Base-by-base conservation (phyloP, 2,888 invertebrate species). In the Linyphia triangularis region DNA sequence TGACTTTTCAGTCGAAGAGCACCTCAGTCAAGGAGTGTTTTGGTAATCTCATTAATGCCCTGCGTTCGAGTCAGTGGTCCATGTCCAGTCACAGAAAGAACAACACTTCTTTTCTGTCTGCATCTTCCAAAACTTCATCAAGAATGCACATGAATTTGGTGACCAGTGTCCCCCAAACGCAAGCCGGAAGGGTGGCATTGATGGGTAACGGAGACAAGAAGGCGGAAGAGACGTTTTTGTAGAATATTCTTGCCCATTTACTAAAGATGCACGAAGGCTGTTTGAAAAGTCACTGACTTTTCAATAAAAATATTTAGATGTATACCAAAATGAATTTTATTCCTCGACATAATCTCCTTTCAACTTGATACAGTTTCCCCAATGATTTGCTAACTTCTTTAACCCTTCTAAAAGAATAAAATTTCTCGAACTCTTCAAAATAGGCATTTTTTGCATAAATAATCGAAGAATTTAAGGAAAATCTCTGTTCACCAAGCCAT, bases 1-100 rank as follows among this genome's bases (percentile, higher is more conserved):
- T 90, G 30, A 43, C 43, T 10, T 90, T 90, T 59, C 88, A 90
- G 13, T 75, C 89, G 16, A 89, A 85, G 40, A 43, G 61, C 3
- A 77, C 77, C 16, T 83, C 37, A 6, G 59, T 70, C 19, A 83
- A 69, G 3, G 37, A 26, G n/a, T 33, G 33, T 5, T 16, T 67
- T n/a, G 61, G 72, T 24, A 24, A 5, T 9, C 0, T 77, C 1
- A 30, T 61, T 0, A 63, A 40, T 24, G 22, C 40, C 10, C 63
- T 85, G 7, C 72, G 51, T 9, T 51, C 79, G 7, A 40, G 51
- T 28, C 67, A 57, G n/a, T 70, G 69, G 57, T 51, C 70, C 16
- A 26, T 24, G 19, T 33, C 77, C 26, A 63, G 63, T 22, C 57
- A 59, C 19, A 75, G 75, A 19, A 72, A 72, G 10, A 51, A 75